Evolutionary conservation across 2,888 invertebrate species (phyloP), one percentile per base, ranked within the genome.

Genomic region (Hedya salicella): DNA sequence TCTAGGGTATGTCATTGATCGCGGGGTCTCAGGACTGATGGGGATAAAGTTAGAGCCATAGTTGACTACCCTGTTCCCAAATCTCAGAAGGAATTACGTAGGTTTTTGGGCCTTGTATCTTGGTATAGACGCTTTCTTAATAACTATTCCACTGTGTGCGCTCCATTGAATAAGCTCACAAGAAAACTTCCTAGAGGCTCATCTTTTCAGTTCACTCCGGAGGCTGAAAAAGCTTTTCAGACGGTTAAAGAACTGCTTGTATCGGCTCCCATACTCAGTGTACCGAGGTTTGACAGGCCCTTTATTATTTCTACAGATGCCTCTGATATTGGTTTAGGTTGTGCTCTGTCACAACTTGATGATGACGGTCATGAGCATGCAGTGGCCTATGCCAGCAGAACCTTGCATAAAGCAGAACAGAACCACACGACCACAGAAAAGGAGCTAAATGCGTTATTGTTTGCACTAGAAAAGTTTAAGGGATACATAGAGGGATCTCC

Each of bases 341-440:
- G 50, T 32, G 9, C 50, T 8, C 4, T 50, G 0, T 50, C 50
- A 1, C 50, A 50, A 3, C 3, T 32, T 0, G 50, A 50, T 16
- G 50, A 36, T 11, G 32, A 50, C 3, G 50, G 50, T 6, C 32
- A 32, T 9, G 50, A 50, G 32, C 50, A 32, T 16, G 50, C 50
- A 1, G 16, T 50, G 1, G 50, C 50, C 1, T 50, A 50, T 32
- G 50, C 50, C 16, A 50, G 50, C 16, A 50, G 50, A 9, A 30
- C 32, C 0, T 16, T 32, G 1, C 3, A n/a, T 0, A n/a, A 11
- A 3, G 6, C 32, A 8, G 50, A 50, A 16, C 14, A 4, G 9
- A 50, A 50, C n/a, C 50, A 50, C 11, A 32, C 50, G 0, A 44
- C 44, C 2, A 44, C 44, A 0, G 44, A 14, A n/a, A n/a, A n/a